phyloP scores from a whole-genome alignment of 53 echinoderm and acorn worm species.

The Mesocentrotus franciscanus region DNA sequence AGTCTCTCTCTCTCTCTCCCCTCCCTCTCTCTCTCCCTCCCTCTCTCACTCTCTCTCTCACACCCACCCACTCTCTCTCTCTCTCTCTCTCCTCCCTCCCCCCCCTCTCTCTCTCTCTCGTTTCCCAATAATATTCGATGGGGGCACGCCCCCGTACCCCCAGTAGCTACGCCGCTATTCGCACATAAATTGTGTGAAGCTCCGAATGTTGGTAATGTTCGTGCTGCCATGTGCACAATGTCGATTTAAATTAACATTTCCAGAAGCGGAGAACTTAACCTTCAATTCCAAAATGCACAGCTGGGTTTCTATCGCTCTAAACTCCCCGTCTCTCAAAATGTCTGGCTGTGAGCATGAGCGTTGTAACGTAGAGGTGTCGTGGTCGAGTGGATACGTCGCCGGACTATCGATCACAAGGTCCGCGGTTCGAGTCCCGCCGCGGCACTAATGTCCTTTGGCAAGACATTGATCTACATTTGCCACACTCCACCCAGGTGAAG shows the following conservation, averaged over 20 bases:
- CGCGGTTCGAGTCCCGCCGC: too few species aligned
- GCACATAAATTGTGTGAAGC: not conserved
- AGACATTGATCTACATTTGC: too few species aligned
- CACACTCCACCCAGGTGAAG: too few species aligned
- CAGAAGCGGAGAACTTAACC: not conserved
- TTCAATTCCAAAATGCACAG: not conserved
- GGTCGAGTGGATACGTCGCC: too few species aligned
- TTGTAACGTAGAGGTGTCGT: too few species aligned
- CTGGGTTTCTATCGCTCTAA: not conserved
- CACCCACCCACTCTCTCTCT: not conserved
- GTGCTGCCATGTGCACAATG: not conserved
- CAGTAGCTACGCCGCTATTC: too few species aligned
- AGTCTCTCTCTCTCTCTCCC: not conserved
- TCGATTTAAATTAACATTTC: slow-evolving; percentile 23
- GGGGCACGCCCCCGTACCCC: too few species aligned
- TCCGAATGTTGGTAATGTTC: not conserved
- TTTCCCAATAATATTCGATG: too few species aligned
- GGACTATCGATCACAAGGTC: too few species aligned
- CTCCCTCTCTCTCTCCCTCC: not conserved
- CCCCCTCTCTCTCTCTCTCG: not conserved
- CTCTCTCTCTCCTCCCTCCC: not conserved
- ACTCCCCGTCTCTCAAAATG: not conserved
- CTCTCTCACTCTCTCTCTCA: not conserved
- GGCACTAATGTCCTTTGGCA: too few species aligned
- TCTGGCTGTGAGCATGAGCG: too few species aligned